phyloP scores from a whole-genome alignment of 2,888 invertebrate species.

The Ectropis crepuscularia region DNA sequence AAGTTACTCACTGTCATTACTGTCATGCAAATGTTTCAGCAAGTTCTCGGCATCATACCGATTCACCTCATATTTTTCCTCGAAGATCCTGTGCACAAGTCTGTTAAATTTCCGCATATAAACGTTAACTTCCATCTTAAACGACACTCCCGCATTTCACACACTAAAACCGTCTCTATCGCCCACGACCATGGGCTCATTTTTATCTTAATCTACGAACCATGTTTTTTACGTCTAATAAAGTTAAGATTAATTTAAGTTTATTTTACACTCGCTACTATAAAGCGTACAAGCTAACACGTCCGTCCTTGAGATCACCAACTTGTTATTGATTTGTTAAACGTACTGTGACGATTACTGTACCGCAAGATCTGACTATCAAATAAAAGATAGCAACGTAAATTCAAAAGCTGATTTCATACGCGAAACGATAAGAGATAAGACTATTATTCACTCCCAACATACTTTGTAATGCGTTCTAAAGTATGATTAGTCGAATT shows the following conservation, averaged over 20 bases:
- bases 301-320: constrained; percentile 1
- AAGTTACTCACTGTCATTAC: constrained; percentile 27
- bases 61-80: constrained; percentile 49
- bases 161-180: constrained; percentile 4
- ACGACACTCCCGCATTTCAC: constrained; percentile 5
- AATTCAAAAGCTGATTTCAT: constrained; percentile 27
- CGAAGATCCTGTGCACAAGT: constrained; percentile 50
- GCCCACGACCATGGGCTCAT: not conserved
- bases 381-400: constrained; percentile 1
- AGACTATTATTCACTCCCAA: not conserved
- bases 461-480: not conserved
- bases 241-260: not conserved
- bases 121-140: constrained; percentile 48
- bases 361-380: constrained; percentile 2
- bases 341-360: not conserved
- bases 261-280: not conserved
- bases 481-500: too few relatives aligned
- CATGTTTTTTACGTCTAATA: not conserved
- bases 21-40: constrained; percentile 47
- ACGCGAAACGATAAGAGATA: constrained; percentile 23
- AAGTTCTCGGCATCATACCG: constrained; percentile 48
- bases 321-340: constrained; percentile 1
- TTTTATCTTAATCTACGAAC: constrained; percentile 12
- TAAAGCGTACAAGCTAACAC: too few relatives aligned
- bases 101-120: constrained; percentile 50